Percentiles rank a stretch among this genome's conserved stretches.
Evolutionary conservation across 2,888 invertebrate genomes (phyloP).

Genomic region (Hypsopygia costalis): DNA sequence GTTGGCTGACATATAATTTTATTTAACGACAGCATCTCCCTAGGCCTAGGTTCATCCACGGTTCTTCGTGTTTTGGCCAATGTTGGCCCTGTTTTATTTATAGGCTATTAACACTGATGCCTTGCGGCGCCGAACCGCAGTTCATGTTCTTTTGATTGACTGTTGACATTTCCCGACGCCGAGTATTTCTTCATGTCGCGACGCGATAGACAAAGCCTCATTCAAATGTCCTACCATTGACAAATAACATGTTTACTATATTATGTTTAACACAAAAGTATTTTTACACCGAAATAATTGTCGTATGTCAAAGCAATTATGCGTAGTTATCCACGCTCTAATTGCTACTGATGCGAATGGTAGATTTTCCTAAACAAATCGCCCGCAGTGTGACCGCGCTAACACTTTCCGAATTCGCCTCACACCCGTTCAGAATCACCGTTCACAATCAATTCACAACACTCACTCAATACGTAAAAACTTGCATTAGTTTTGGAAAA

Average conservation of each 20-base stretch:
- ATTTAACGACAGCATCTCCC: conserved; percentile 13
- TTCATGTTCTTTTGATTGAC: conserved; percentile 57
- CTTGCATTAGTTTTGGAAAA: conserved; percentile 23
- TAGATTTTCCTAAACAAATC: conserved; percentile 18
- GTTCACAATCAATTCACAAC: conserved; percentile 47
- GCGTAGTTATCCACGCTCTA: neutral
- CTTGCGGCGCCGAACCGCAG: conserved; percentile 35
- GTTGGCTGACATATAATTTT: conserved; percentile 6
- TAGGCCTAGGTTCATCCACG: conserved; percentile 25
- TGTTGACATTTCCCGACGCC: conserved; percentile 53
- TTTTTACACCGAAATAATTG: neutral
- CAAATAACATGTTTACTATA: too few species aligned
- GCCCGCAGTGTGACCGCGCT: conserved; percentile 47
- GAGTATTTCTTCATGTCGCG: conserved; percentile 23
- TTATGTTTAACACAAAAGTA: too few species aligned
- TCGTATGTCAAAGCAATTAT: neutral
- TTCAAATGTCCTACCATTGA: neutral
- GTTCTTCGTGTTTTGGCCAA: conserved; percentile 29
- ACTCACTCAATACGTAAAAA: conserved; percentile 35
- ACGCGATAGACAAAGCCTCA: conserved; percentile 9
- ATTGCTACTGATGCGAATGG: conserved; percentile 2
- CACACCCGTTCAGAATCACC: conserved; percentile 43
- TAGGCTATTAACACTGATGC: conserved; percentile 53
- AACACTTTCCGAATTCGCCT: conserved; percentile 54
- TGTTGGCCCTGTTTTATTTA: conserved; percentile 45